These are phyloP conservation scores for Galeopterus variegatus DNA, from an alignment of 2,113 vertebrate genomes.

Conservation along the genomic window DNA sequence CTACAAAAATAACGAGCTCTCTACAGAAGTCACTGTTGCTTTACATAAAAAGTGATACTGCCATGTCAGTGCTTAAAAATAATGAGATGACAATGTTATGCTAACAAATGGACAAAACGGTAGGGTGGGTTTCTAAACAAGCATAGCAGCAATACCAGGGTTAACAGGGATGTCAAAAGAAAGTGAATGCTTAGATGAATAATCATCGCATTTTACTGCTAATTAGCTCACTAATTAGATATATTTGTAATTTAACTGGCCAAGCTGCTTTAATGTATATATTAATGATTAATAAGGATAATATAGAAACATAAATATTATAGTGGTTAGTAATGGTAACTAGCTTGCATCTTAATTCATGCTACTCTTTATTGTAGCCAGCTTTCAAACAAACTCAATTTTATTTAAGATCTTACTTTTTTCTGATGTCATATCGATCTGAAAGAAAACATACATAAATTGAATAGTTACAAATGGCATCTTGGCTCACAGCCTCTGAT, in stretches of 20 bases:
- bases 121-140: constrained; percentile 87
- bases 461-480: constrained; percentile 66
- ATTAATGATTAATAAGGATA: constrained; percentile 80
- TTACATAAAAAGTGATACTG: constrained; percentile 89
- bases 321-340: constrained; percentile 85
- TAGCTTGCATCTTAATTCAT: constrained; percentile 87
- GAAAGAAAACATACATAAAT: constrained; percentile 88
- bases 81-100: constrained; percentile 82
- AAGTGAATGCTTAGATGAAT: constrained; percentile 89
- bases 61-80: constrained; percentile 76
- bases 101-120: constrained; percentile 86
- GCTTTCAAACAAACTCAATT: constrained; percentile 83
- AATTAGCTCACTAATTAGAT: constrained; percentile 81
- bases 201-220: constrained; percentile 80
- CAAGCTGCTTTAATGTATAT: constrained; percentile 81
- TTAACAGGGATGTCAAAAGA: constrained; percentile 89
- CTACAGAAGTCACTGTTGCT: background rate
- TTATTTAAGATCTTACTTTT: constrained; percentile 95
- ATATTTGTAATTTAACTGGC: constrained; percentile 74
- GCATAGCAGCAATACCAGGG: constrained; percentile 92
- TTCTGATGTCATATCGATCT: constrained; percentile 94
- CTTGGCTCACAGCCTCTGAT: background rate
- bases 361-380: constrained; percentile 85
- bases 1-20: constrained; percentile 33
- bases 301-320: constrained; percentile 79